phyloP scores from a whole-genome alignment of 2,797 vertebrate genomes.

The Sarcoramphus papa region DNA sequence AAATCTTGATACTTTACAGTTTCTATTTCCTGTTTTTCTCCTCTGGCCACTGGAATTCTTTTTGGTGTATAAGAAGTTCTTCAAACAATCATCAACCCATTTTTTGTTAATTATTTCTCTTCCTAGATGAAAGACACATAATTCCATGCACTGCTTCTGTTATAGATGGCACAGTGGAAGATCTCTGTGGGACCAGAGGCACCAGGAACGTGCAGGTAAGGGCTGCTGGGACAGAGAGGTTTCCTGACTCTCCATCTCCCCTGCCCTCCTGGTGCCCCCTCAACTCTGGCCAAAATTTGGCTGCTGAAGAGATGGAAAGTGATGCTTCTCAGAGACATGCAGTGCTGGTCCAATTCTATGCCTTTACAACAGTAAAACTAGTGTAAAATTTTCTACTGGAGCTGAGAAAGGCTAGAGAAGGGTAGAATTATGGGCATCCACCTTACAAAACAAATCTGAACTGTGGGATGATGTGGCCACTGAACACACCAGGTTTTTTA shows the following conservation, averaged over 20 bases:
- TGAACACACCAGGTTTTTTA: rapidly evolving
- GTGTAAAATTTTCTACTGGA: neutral
- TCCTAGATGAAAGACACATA: neutral
- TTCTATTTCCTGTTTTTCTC: neutral
- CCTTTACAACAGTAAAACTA: neutral
- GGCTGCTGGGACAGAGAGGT: neutral
- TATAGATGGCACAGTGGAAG: neutral
- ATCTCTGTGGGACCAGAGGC: neutral
- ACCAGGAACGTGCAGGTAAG: neutral
- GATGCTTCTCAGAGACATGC: neutral
- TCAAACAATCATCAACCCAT: neutral
- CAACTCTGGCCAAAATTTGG: neutral
- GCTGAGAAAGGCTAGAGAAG: neutral
- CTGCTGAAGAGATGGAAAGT: neutral
- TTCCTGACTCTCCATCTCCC: neutral
- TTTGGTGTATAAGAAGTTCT: neutral
- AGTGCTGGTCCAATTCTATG: neutral
- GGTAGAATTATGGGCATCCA: neutral
- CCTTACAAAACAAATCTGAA: neutral
- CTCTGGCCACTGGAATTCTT: neutral
- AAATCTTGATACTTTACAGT: slow-evolving; percentile 71
- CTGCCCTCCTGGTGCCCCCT: neutral
- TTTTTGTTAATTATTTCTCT: neutral
- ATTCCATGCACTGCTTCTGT: neutral
- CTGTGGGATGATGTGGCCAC: neutral